Base-by-base conservation (phyloP, 2,113 vertebrate genomes). In the Rattus rattus region DNA sequence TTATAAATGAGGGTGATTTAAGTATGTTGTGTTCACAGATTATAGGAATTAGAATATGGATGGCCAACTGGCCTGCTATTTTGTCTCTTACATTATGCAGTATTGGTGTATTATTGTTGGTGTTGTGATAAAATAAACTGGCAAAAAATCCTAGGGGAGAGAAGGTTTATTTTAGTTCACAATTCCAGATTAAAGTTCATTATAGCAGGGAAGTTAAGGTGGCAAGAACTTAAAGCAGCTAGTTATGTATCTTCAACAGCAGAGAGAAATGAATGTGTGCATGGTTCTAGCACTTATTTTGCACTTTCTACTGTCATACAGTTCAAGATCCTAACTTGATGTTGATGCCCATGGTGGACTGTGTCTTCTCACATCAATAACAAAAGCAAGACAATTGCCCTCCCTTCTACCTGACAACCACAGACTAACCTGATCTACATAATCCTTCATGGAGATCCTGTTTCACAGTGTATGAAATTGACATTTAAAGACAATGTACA, bases 1-100 rank as follows among this genome's bases (percentile, higher is more conserved):
- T 86, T 81, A 88, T 79, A 92, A 90, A 36, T 83, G 54, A 20
- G 65, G 30, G 24, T 90, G 76, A 87, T 6, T 80, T 95, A 90
- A 90, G 86, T 77, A 56, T 49, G 83, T 63, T 91, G 36, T 63
- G 69, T 61, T 88, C 19, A 79, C 2, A 77, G 36, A 20, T 90
- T 94, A 7, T 5, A 43, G 70, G 22, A 59, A 59, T 52, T 87
- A 70, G 70, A 90, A 43, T 89, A 33, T 94, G 47, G 22, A 47
- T 83, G 47, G 75, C 10, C 79, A 76, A 43, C 63, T 47, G 22
- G 14, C 9, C 17, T 39, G 84, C 77, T 77, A 61, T 87, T 89
- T 63, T 73, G 54, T 36, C 1, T 61, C 49, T 12, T 1, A 47
- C 8, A 56, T 20, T 47, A 65, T 67, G 17, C 12, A 67, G 61